Evolutionary conservation across 2,797 vertebrate species (phyloP).

Genomic region (Acanthurus leucopareius): DNA sequence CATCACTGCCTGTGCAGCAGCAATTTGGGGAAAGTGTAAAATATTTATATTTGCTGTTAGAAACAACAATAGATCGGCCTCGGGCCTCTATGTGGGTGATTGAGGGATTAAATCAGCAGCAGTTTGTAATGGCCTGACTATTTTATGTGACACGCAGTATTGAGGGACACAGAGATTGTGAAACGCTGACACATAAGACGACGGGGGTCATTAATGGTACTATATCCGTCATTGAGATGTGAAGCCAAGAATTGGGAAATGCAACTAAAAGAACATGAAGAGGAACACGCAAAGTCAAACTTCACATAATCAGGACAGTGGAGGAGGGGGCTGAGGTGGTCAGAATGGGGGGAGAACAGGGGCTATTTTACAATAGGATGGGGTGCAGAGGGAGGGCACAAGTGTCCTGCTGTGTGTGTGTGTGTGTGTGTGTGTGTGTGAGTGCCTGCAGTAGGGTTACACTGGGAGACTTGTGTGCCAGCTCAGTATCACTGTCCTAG

Average conservation of each 20-base stretch:
- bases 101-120: constrained; percentile 50
- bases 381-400: constrained; percentile 50
- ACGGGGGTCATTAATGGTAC: constrained; percentile 89
- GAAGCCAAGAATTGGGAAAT: constrained; percentile 86
- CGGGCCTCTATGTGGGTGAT: constrained; percentile 13
- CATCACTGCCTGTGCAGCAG: constrained; percentile 30
- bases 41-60: constrained; percentile 24
- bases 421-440: constrained; percentile 38
- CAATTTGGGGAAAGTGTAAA: constrained; percentile 15
- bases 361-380: constrained; percentile 65
- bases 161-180: constrained; percentile 78
- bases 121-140: constrained; percentile 78
- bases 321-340: constrained; percentile 79
- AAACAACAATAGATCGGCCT: constrained; percentile 16
- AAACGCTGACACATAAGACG: constrained; percentile 90
- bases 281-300: constrained; percentile 85
- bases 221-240: constrained; percentile 93
- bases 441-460: constrained; percentile 62
- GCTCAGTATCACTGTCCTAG: constrained; percentile 75
- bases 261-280: constrained; percentile 87
- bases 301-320: constrained; percentile 83
- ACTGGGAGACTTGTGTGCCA: constrained; percentile 72
- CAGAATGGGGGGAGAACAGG: constrained; percentile 72
- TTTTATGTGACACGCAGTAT: constrained; percentile 86
- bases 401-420: constrained; percentile 57